A percentile compares a stretch with the other conserved stretches of the same genome.
phyloP scores from a whole-genome alignment of 2,113 vertebrate species.

The Urocolius indicus region DNA sequence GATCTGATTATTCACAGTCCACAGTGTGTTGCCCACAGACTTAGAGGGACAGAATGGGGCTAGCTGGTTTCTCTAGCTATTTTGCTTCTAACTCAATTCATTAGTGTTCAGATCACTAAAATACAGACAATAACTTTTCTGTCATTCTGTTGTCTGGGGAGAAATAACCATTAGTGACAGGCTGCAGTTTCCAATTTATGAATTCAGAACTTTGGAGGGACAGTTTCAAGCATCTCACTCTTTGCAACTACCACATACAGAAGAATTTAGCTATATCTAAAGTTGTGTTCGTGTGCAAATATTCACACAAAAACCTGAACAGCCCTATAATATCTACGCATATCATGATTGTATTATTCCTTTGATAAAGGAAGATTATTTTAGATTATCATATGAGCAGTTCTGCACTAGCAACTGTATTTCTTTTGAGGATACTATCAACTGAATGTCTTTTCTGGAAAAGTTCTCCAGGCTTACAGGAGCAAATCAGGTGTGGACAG shows the following conservation, averaged over 20 bases:
- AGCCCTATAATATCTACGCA: not conserved
- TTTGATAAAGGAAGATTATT: not conserved
- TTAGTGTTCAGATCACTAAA: not conserved
- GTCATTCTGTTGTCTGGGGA: not conserved
- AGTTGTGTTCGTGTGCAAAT: not conserved
- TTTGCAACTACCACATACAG: not conserved
- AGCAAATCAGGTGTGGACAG: not conserved
- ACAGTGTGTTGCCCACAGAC: not conserved
- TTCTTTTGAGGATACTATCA: not conserved
- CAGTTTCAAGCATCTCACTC: not conserved
- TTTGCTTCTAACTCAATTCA: not conserved
- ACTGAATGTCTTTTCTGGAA: not conserved
- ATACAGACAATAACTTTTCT: not conserved
- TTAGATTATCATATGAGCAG: not conserved
- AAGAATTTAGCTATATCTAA: not conserved
- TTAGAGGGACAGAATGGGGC: not conserved
- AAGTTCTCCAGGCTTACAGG: not conserved
- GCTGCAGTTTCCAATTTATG: not conserved
- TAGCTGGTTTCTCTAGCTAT: not conserved
- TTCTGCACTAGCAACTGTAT: not conserved
- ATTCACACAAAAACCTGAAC: not conserved
- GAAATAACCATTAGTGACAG: not conserved
- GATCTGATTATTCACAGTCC: not conserved
- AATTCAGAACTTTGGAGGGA: not conserved
- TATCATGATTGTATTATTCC: not conserved